phyloP scores from a whole-genome alignment of 2,888 invertebrate genomes.

The Ariolimax columbianus region DNA sequence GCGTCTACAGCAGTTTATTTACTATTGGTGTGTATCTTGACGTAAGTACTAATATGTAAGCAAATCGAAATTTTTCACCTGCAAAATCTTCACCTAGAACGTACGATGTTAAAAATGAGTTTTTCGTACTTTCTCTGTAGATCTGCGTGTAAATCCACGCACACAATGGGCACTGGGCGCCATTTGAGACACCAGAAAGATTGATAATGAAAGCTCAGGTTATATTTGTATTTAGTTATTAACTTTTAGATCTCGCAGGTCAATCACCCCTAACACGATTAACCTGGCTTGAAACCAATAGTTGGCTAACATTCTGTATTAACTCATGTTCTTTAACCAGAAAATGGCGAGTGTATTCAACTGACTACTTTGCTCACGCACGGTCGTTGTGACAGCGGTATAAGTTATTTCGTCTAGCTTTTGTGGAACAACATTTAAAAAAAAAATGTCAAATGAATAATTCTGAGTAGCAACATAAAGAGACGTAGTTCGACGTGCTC shows the following conservation, averaged over 20 bases:
- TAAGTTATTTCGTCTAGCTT: too few relatives aligned
- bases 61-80: too few relatives aligned
- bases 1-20: too few relatives aligned
- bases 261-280: background rate
- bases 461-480: too few relatives aligned
- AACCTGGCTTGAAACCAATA: background rate
- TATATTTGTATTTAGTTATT: background rate
- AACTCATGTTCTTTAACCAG: background rate
- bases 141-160: constrained; percentile 37
- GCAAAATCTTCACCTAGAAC: too few relatives aligned
- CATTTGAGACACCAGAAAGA: constrained; percentile 31
- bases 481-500: too few relatives aligned
- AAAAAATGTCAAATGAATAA: too few relatives aligned
- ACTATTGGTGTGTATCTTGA: too few relatives aligned
- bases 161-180: constrained; percentile 33
- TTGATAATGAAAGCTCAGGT: background rate
- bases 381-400: too few relatives aligned
- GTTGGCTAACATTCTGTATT: background rate
- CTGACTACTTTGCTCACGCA: background rate
- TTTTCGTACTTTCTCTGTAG: background rate
- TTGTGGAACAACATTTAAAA: too few relatives aligned
- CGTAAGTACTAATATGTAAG: too few relatives aligned
- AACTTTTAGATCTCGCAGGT: background rate
- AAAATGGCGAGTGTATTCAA: background rate
- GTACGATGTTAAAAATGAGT: background rate